Evolutionary conservation across 2,888 invertebrate species (phyloP), one percentile per base, ranked within the genome.

Genomic region (Aquatica leii): DNA sequence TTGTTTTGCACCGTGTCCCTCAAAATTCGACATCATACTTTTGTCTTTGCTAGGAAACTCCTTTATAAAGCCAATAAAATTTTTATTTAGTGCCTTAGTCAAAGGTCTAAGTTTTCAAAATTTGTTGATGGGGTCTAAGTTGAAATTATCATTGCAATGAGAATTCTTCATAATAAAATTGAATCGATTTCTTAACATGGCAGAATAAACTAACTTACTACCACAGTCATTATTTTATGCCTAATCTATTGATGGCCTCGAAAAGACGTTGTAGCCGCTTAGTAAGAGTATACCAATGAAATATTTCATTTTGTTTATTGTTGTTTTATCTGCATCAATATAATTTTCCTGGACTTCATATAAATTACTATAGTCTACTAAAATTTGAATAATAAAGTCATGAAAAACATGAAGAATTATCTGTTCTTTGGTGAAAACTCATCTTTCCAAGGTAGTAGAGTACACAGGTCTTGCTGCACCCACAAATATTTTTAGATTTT

Each of bases 1-100:
- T 61, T 74, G 73, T 43, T 76, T 74, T 5, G 60, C 67, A 6
- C 71, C 63, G 62, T 73, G 69, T 35, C 60, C 31, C 1, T 69
- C 69, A 65, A 68, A 73, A 60, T 72, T 71, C 14, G 68, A 58
- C 9, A 73, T 55, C 63, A 72, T 69, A 24, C 61, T 59, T 60
- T 76, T 73, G 63, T 73, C 74, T 52, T 62, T 52, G 48, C 59
- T 55, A 18, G 62, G 66, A 48, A 55, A 48, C 14, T 66, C 55
- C 15, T 62, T 62, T 20, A 50, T 31, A 2, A 59, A 59, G n/a
- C 41, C 53, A 21, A 49, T n/a, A n/a, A n/a, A n/a, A n/a, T n/a
- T n/a, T n/a, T n/a, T n/a, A 35, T n/a, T 50, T 46, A 62, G 37
- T 34, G 31, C 41, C 20, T 51, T 37, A 21, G 59, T 18, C 6